phyloP scores from a whole-genome alignment of 2,888 invertebrate species.

The Vandiemenella viatica region DNA sequence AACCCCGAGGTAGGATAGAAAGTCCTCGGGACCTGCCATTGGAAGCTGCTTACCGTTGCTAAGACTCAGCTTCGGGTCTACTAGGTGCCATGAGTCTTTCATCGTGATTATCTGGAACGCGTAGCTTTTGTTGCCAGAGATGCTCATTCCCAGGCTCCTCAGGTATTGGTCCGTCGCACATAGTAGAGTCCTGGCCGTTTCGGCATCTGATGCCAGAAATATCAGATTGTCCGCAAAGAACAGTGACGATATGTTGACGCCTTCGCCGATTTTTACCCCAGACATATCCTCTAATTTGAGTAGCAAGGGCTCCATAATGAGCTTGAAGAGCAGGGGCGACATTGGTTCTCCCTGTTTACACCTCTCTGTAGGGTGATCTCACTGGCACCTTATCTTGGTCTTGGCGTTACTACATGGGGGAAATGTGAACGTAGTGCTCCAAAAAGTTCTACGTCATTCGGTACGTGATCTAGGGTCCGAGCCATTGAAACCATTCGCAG shows the following conservation, averaged over 20 bases:
- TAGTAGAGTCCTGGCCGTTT: conserved; percentile 3
- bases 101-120: conserved; percentile 5
- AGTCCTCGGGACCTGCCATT: background rate
- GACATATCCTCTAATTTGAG: conserved; percentile 1
- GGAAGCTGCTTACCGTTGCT: conserved; percentile 6
- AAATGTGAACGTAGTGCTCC: no score
- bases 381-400: no score
- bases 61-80: conserved; percentile 19
- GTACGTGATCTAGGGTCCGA: no score
- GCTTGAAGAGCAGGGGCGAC: no score
- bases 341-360: no score
- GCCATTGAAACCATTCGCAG: no score
- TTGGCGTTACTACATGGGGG: no score
- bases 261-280: background rate
- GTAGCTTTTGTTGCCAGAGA: conserved; percentile 6
- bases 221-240: conserved; percentile 15
- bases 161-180: background rate
- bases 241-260: background rate
- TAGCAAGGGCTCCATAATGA: conserved; percentile 13
- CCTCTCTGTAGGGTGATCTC: no score
- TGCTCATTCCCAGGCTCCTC: conserved; percentile 2
- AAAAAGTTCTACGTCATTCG: no score
- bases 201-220: conserved; percentile 5
- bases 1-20: no score
- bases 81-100: conserved; percentile 22